These are phyloP conservation scores for Silurus aristotelis DNA, from an alignment of 2,797 vertebrate species.

Conservation along the genomic window DNA sequence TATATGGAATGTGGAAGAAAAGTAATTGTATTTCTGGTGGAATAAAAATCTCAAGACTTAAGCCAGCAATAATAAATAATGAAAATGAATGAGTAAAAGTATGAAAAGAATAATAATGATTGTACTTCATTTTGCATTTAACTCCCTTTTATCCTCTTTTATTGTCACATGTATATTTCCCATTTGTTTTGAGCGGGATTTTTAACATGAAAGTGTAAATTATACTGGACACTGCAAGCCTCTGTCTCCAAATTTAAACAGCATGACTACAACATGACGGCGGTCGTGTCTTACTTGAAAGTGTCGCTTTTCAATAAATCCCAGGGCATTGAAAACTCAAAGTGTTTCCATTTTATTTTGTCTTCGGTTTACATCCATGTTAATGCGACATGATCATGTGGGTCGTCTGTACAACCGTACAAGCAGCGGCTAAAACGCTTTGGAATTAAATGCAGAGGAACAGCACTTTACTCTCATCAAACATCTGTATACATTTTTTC, in stretches of 20 bases:
- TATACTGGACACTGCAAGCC: conserved; percentile 53
- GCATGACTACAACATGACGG: conserved; percentile 74
- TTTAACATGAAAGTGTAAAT: conserved; percentile 71
- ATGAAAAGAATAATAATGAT: conserved; percentile 41
- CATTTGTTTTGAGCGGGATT: conserved; percentile 58
- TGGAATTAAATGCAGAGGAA: conserved; percentile 1
- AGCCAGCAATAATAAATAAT: conserved; percentile 44
- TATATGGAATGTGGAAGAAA: conserved; percentile 21
- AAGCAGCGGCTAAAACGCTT: background rate
- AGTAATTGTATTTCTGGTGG: conserved; percentile 6
- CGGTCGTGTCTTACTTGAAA: conserved; percentile 73
- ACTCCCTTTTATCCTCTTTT: conserved; percentile 44
- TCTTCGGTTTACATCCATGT: background rate
- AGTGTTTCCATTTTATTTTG: background rate
- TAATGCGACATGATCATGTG: background rate
- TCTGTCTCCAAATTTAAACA: conserved; percentile 54
- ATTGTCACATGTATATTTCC: conserved; percentile 33
- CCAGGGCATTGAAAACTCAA: conserved; percentile 62
- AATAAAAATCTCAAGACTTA: background rate
- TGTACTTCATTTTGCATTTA: conserved; percentile 22
- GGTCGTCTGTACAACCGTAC: too few relatives aligned
- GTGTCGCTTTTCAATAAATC: conserved; percentile 78
- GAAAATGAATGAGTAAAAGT: conserved; percentile 43
- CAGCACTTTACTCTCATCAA: background rate
- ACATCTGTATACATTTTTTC: background rate